phyloP scores from a whole-genome alignment of 1,140 invertebrate genomes.

The Ostrea edulis region DNA sequence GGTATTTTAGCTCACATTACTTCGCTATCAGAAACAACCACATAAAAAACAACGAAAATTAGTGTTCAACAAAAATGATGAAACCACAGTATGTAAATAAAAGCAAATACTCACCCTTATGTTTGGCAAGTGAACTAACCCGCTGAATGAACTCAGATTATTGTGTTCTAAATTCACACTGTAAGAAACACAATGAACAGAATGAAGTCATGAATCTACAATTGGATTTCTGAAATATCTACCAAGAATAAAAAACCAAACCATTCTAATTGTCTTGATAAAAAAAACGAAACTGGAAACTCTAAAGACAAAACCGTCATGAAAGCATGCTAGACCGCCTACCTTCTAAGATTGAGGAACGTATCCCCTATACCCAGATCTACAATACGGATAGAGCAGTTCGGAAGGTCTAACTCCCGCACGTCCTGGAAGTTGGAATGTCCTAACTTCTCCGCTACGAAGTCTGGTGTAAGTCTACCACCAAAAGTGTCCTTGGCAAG shows the following conservation, averaged over 20 bases:
- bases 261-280: too few relatives aligned
- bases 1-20: too few relatives aligned
- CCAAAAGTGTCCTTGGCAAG: conserved; percentile 78
- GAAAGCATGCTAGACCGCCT: neutral
- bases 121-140: conserved; percentile 76
- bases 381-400: conserved; percentile 74
- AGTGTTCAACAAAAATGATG: too few relatives aligned
- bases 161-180: conserved; percentile 79
- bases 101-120: conserved; percentile 71
- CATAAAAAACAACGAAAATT: too few relatives aligned
- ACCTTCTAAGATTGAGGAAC: conserved; percentile 77
- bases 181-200: conserved; percentile 50
- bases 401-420: conserved; percentile 77
- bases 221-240: too few relatives aligned
- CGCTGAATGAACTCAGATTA: conserved; percentile 78
- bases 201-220: too few relatives aligned
- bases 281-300: too few relatives aligned
- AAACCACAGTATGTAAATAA: too few relatives aligned
- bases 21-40: too few relatives aligned
- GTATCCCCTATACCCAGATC: conserved; percentile 74
- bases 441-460: conserved; percentile 77
- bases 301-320: too few relatives aligned
- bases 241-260: too few relatives aligned
- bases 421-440: conserved; percentile 76
- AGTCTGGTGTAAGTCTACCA: conserved; percentile 78